A percentile compares a stretch with the other conserved stretches of the same genome.
Conservation (phyloP, 1,140 invertebrate species). For the Atopsyche davidsoni region DNA sequence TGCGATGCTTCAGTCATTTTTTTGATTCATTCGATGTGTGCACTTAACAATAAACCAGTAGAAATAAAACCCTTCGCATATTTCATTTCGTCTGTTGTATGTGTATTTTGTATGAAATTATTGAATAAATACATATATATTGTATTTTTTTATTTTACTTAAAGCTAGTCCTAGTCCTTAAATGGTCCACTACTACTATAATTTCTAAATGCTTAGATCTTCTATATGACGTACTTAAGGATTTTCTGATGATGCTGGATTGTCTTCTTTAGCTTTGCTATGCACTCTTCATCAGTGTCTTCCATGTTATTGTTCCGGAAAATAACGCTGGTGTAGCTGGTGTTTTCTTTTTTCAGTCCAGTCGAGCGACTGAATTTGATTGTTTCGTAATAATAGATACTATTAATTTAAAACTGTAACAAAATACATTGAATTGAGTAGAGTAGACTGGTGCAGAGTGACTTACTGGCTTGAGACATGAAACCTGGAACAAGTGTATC, state of each 20-base stretch:
- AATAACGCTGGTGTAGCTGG: no score
- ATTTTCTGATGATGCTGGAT: conserved; percentile 10
- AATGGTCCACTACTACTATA: no score
- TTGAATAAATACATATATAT: not conserved
- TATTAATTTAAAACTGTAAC: not conserved
- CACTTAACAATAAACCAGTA: no score
- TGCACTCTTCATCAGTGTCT: not conserved
- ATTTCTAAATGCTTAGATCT: not conserved
- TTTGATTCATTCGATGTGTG: no score
- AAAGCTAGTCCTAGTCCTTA: no score
- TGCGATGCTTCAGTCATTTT: not conserved
- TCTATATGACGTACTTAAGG: conserved; percentile 11
- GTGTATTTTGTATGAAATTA: not conserved
- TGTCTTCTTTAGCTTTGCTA: conserved; percentile 14
- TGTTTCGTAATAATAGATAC: not conserved
- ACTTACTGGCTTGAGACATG: conserved; percentile 26
- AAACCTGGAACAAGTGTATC: conserved; percentile 21
- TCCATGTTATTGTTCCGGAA: no score
- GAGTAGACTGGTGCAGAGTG: no score
- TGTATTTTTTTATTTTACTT: not conserved
- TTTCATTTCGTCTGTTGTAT: not conserved
- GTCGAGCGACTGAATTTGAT: conserved; percentile 19
- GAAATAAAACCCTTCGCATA: no score
- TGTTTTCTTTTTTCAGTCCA: conserved; percentile 22
- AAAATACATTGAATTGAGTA: no score